Evolutionary conservation across 2,113 vertebrate genomes (phyloP).

Genomic region (Microcebus ravelobensis): DNA sequence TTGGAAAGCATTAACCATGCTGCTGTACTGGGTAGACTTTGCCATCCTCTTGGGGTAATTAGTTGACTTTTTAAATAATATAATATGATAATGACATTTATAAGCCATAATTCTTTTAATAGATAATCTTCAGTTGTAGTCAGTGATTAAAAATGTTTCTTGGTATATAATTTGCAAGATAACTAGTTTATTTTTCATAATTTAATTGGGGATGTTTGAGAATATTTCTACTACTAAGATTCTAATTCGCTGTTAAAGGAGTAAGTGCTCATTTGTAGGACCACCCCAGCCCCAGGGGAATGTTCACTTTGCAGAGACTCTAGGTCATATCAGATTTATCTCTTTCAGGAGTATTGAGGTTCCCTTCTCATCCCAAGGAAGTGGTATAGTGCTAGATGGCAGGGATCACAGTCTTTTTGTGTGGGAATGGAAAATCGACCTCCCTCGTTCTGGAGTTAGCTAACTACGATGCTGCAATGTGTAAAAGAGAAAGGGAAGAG

Average conservation of each 20-base stretch:
- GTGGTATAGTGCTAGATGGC: rapidly evolving
- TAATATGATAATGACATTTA: neutral
- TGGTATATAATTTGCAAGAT: neutral
- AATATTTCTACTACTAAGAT: neutral
- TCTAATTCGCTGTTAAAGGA: neutral
- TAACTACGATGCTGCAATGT: neutral
- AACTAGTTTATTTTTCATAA: neutral
- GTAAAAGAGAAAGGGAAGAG: neutral
- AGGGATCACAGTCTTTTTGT: neutral
- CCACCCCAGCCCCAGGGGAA: neutral
- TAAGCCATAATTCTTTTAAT: constrained; percentile 37
- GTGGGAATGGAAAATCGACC: neutral
- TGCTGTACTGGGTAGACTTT: neutral
- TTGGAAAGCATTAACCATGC: neutral
- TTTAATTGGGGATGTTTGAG: neutral
- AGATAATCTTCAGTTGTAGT: constrained; percentile 22
- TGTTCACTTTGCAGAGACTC: neutral
- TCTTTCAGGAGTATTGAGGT: neutral
- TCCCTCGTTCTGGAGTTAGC: neutral
- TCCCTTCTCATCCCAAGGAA: neutral
- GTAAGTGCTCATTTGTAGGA: neutral
- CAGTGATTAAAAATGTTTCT: constrained; percentile 26
- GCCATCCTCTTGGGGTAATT: constrained; percentile 5
- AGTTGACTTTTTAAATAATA: constrained; percentile 47
- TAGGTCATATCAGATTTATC: neutral